Percentiles rank a stretch among this genome's conserved stretches.
Evolutionary conservation across 2,888 invertebrate genomes (phyloP).

Genomic region (Drosophila birchii): DNA sequence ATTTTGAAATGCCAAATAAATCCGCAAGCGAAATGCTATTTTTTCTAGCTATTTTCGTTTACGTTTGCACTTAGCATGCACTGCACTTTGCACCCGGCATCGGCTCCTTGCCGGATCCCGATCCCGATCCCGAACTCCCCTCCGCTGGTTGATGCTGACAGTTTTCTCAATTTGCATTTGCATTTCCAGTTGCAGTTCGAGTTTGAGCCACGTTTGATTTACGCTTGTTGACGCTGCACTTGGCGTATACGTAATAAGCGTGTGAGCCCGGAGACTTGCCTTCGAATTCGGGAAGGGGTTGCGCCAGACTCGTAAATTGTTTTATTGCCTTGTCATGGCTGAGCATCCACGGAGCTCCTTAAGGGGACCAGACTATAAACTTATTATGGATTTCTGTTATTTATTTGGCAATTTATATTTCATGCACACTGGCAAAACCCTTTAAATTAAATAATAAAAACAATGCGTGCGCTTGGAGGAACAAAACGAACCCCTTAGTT

Average conservation of each 20-base stretch:
- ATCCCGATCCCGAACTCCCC: background rate
- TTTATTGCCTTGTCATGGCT: constrained; percentile 41
- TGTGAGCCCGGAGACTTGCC: constrained; percentile 36
- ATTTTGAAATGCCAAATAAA: constrained; percentile 69
- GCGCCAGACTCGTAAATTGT: constrained; percentile 42
- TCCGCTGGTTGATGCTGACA: constrained; percentile 53
- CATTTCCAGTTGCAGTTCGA: constrained; percentile 45
- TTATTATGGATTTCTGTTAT: constrained; percentile 47
- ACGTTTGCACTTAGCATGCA: constrained; percentile 58
- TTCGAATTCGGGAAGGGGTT: background rate
- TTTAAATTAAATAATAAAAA: constrained; percentile 61
- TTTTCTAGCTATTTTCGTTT: constrained; percentile 62
- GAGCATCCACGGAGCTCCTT: constrained; percentile 30
- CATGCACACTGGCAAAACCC: constrained; percentile 47
- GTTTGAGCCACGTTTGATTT: constrained; percentile 63
- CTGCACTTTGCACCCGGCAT: constrained; percentile 56
- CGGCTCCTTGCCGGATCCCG: constrained; percentile 19
- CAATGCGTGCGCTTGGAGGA: constrained; percentile 3
- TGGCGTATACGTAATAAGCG: constrained; percentile 56
- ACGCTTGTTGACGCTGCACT: constrained; percentile 63
- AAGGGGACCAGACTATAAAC: constrained; percentile 33
- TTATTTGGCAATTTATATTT: constrained; percentile 52
- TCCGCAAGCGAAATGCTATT: constrained; percentile 71
- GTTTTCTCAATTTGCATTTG: constrained; percentile 76
- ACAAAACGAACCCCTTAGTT: background rate